phyloP scores from a whole-genome alignment of 1,140 invertebrate genomes.

The Lutraria rhynchaena region DNA sequence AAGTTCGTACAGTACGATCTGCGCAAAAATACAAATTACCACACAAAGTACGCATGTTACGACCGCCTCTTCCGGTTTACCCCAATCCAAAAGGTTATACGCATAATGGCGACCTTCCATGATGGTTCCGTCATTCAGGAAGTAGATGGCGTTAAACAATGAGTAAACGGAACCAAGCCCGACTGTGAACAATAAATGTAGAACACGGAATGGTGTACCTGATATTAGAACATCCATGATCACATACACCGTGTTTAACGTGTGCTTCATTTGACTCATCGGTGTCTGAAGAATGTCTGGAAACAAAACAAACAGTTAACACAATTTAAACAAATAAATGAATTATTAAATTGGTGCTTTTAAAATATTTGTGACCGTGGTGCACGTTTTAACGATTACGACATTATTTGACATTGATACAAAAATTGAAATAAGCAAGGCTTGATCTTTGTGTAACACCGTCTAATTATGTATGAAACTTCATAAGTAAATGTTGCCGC shows the following conservation, averaged over 20 bases:
- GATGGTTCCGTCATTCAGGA: constrained; percentile 76
- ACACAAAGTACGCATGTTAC: constrained; percentile 76
- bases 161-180: constrained; percentile 77
- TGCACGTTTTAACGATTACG: no score
- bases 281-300: constrained; percentile 70
- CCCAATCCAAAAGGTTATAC: constrained; percentile 80
- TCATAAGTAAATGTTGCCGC: no score
- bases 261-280: constrained; percentile 78
- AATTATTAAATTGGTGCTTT: no score
- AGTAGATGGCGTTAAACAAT: constrained; percentile 79
- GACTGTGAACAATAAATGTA: constrained; percentile 78
- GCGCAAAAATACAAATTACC: constrained; percentile 68
- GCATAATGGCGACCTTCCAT: constrained; percentile 73
- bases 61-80: constrained; percentile 74
- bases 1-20: constrained; percentile 71
- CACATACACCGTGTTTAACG: constrained; percentile 75
- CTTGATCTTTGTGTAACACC: no score
- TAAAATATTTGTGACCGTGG: no score
- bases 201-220: constrained; percentile 75
- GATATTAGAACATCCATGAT: constrained; percentile 75
- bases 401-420: no score
- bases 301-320: constrained; percentile 51
- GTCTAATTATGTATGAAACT: no score
- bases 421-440: no score
- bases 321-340: no score